Conservation (phyloP, 1,140 invertebrate genomes). For the Meloidogyne hapla region DNA sequence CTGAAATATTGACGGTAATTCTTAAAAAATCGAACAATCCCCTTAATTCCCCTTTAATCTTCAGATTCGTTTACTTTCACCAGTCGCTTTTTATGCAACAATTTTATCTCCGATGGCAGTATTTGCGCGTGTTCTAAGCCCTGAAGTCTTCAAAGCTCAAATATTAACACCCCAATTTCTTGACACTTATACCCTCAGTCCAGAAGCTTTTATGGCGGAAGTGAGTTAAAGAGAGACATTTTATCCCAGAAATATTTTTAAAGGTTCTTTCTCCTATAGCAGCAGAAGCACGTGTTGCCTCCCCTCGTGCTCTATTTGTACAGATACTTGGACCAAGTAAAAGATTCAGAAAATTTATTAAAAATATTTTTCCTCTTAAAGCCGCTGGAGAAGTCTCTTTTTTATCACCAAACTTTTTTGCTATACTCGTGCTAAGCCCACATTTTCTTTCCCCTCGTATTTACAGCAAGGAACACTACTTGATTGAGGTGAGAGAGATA, state of each 20-base stretch:
- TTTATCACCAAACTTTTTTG: conserved; percentile 28
- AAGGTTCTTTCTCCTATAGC: conserved; percentile 32
- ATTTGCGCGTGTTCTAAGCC: conserved; percentile 32
- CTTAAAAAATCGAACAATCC: not conserved
- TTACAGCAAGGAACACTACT: conserved; percentile 32
- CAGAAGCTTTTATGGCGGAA: conserved; percentile 45
- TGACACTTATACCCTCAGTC: conserved; percentile 29
- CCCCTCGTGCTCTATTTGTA: conserved; percentile 44
- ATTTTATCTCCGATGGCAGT: conserved; percentile 34
- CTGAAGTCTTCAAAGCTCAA: conserved; percentile 46
- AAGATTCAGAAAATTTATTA: conserved; percentile 9
- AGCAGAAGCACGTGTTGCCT: conserved; percentile 32
- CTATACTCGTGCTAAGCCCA: conserved; percentile 34
- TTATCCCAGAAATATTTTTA: not conserved
- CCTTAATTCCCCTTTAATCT: not conserved
- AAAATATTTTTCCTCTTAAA: conserved; percentile 31
- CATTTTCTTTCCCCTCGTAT: conserved; percentile 34
- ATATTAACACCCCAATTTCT: conserved; percentile 40
- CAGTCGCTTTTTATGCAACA: conserved; percentile 34
- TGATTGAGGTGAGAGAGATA: conserved; percentile 34
- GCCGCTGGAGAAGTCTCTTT: conserved; percentile 17
- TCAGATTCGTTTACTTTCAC: conserved; percentile 34
- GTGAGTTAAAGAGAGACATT: not conserved
- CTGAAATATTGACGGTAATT: conserved; percentile 21
- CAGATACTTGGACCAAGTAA: conserved; percentile 40